These are phyloP conservation scores for Phrynosoma blainvillii DNA, from an alignment of 2,113 vertebrate species.

Conservation along the genomic window DNA sequence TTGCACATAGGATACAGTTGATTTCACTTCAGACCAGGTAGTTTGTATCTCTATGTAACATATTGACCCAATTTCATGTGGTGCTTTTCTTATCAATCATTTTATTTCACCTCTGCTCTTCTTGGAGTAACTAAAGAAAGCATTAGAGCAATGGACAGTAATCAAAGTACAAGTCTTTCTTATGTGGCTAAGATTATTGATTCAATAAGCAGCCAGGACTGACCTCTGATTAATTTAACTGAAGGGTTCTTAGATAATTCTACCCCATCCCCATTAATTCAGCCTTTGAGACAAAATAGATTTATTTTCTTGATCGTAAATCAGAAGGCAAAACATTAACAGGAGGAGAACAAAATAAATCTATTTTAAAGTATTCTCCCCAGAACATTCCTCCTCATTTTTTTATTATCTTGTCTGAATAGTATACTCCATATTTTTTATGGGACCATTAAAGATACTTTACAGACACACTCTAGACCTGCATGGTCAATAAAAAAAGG, in stretches of 20 bases:
- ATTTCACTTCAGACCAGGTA: background rate
- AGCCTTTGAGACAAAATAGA: constrained; percentile 28
- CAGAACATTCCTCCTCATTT: background rate
- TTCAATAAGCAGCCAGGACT: constrained; percentile 29
- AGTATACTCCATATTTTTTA: background rate
- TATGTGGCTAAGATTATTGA: constrained; percentile 3
- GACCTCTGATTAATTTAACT: constrained; percentile 21
- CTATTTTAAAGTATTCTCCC: constrained; percentile 19
- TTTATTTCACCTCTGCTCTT: constrained; percentile 14
- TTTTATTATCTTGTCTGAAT: constrained; percentile 24
- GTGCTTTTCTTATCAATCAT: background rate
- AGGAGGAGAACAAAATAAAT: constrained; percentile 11
- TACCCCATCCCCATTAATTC: background rate
- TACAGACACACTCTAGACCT: constrained; percentile 40
- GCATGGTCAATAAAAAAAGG: constrained; percentile 35
- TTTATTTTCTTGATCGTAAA: constrained; percentile 32
- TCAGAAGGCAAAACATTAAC: constrained; percentile 24
- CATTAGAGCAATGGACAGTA: background rate
- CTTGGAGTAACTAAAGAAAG: background rate
- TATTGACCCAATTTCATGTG: background rate
- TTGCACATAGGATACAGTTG: background rate
- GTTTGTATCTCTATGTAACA: background rate
- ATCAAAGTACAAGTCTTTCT: background rate
- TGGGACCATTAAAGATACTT: constrained; percentile 14
- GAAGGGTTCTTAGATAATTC: constrained; percentile 24